phyloP scores from a whole-genome alignment of 1,140 invertebrate species.

The Hestina assimilis region DNA sequence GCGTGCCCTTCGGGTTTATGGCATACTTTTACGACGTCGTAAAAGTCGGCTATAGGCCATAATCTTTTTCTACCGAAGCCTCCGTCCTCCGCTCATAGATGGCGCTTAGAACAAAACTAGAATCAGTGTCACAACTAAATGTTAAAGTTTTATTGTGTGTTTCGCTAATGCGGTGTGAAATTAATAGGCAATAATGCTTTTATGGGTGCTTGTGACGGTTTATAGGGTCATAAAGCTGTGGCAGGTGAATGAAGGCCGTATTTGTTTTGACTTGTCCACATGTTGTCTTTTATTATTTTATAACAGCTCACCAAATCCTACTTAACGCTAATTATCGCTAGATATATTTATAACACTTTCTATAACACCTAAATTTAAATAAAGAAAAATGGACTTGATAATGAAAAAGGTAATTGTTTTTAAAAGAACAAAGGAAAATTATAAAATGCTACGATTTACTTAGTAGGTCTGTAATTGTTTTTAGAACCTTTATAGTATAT shows the following conservation, averaged over 20 bases:
- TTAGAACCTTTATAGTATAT: too few relatives aligned
- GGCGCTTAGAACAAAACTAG: conserved; percentile 65
- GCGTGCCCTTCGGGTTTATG: conserved; percentile 75
- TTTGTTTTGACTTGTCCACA: conserved; percentile 58
- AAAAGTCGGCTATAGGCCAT: conserved; percentile 69
- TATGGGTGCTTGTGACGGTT: conserved; percentile 69
- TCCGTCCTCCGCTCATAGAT: conserved; percentile 52
- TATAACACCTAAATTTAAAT: too few relatives aligned
- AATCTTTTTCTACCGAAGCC: conserved; percentile 66
- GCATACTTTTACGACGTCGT: conserved; percentile 76
- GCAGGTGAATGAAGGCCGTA: conserved; percentile 54
- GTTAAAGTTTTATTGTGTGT: conserved; percentile 76
- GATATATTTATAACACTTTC: too few relatives aligned
- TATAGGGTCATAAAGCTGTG: conserved; percentile 67
- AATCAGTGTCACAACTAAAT: conserved; percentile 65
- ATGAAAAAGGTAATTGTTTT: too few relatives aligned
- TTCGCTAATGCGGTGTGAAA: conserved; percentile 78
- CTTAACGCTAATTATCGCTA: not conserved
- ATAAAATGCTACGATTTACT: too few relatives aligned
- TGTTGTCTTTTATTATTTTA: conserved; percentile 20
- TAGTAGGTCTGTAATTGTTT: too few relatives aligned
- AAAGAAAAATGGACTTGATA: too few relatives aligned
- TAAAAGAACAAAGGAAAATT: too few relatives aligned
- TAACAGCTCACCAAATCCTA: not conserved
- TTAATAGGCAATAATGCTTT: conserved; percentile 77